phyloP scores from a whole-genome alignment of 2,113 vertebrate species.

The Pangasianodon hypophthalmus region DNA sequence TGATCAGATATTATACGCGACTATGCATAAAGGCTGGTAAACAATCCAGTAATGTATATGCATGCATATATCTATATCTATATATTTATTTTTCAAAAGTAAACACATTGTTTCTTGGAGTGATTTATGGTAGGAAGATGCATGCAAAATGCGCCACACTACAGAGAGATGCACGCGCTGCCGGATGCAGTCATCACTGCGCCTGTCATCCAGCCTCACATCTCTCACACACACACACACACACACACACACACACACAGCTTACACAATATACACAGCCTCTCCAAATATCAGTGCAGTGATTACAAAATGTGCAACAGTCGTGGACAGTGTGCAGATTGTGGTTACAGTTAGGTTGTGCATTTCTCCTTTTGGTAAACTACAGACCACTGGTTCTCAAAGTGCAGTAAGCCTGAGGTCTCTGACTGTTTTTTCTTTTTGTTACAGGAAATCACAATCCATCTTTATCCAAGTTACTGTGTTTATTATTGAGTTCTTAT shows the following conservation, averaged over 20 bases:
- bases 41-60: too few species aligned
- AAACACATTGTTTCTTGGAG: background rate
- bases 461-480: background rate
- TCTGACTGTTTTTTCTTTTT: background rate
- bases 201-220: background rate
- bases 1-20: background rate
- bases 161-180: background rate
- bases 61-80: too few species aligned
- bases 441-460: background rate
- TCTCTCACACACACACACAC: background rate
- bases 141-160: background rate
- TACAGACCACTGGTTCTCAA: background rate
- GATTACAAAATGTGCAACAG: background rate
- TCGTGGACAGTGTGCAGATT: background rate
- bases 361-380: background rate
- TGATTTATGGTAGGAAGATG: background rate
- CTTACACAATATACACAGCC: background rate
- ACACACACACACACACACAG: background rate
- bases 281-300: background rate
- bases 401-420: background rate
- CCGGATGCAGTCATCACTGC: constrained; percentile 16
- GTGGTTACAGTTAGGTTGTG: background rate
- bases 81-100: background rate
- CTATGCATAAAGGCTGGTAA: background rate
- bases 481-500: background rate